phyloP scores from a whole-genome alignment of 2,113 vertebrate genomes.

The Xiphias gladius region DNA sequence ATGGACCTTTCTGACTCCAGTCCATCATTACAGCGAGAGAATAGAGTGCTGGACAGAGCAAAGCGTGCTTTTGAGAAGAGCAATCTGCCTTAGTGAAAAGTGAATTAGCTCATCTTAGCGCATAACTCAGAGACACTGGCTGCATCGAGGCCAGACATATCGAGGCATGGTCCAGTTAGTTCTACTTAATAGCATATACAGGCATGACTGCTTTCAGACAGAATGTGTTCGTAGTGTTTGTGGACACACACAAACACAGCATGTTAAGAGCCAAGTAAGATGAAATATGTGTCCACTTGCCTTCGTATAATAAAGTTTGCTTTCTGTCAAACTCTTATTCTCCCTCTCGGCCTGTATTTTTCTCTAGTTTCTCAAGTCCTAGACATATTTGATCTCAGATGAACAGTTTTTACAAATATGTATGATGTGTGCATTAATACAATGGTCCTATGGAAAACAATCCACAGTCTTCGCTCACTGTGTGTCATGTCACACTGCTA shows the following conservation, averaged over 20 bases:
- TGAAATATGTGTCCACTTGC: constrained; percentile 31
- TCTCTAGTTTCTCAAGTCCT: background rate
- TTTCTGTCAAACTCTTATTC: constrained; percentile 19
- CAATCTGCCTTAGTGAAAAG: constrained; percentile 50
- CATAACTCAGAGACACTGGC: constrained; percentile 58
- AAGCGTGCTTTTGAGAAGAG: constrained; percentile 44
- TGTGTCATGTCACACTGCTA: background rate
- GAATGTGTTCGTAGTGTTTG: background rate
- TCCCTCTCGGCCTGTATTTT: background rate
- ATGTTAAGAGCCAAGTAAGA: constrained; percentile 17
- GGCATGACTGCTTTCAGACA: constrained; percentile 6
- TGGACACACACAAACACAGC: background rate
- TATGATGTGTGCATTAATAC: background rate
- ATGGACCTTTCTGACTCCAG: background rate
- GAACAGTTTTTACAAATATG: background rate
- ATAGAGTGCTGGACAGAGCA: constrained; percentile 50
- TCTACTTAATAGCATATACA: constrained; percentile 62
- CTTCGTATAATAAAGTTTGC: constrained; percentile 38
- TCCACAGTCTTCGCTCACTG: background rate
- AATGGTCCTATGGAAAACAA: background rate
- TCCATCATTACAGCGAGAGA: constrained; percentile 38
- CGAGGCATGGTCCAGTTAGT: constrained; percentile 59
- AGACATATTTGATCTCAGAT: background rate
- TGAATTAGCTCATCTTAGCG: constrained; percentile 50
- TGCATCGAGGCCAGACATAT: constrained; percentile 43